These are phyloP conservation scores for Fukomys damarensis DNA, from an alignment of 2,113 vertebrate genomes.

Conservation along the genomic window DNA sequence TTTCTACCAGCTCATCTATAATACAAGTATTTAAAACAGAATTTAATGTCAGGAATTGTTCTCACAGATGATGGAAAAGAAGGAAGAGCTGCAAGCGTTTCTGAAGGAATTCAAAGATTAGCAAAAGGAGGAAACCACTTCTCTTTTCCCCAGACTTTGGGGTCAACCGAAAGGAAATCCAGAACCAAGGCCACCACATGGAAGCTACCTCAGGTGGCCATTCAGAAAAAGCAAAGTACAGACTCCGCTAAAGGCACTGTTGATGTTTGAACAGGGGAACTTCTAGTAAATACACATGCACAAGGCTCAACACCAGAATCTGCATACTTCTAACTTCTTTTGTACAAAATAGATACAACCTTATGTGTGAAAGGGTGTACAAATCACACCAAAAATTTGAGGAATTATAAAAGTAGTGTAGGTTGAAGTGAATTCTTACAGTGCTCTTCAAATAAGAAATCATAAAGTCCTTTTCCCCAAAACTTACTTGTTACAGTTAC, in stretches of 20 bases:
- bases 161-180: not conserved
- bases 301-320: not conserved
- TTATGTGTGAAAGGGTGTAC: not conserved
- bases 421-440: not conserved
- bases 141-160: rapidly evolving
- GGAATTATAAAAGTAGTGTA: not conserved
- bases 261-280: not conserved
- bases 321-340: not conserved
- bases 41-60: not conserved
- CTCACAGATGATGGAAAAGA: not conserved
- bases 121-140: not conserved
- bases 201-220: not conserved
- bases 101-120: not conserved
- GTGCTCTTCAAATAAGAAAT: not conserved
- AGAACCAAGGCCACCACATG: not conserved
- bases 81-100: not conserved
- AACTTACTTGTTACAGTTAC: not conserved
- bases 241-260: not conserved
- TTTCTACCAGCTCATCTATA: too few relatives aligned
- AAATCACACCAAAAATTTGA: not conserved
- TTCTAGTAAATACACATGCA: not conserved
- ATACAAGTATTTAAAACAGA: not conserved
- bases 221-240: not conserved
- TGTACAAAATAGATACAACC: not conserved
- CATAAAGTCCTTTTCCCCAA: not conserved